Percentiles rank a stretch among this genome's conserved stretches.
phyloP scores from a whole-genome alignment of 2,113 vertebrate genomes.

The Ageneiosus marmoratus region DNA sequence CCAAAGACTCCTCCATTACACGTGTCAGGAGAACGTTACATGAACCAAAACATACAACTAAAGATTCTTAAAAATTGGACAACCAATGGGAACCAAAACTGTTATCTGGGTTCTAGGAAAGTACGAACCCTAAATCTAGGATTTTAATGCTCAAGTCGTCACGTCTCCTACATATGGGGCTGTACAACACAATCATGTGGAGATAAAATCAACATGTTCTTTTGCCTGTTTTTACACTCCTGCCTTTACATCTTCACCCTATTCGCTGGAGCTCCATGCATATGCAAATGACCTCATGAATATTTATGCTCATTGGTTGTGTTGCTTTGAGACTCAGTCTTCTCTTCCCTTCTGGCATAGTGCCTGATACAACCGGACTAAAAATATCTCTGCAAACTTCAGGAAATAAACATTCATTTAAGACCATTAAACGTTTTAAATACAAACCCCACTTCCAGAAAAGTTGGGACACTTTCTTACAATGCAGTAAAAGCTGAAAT shows the following conservation, averaged over 20 bases:
- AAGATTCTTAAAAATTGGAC: too few relatives aligned
- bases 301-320: neutral
- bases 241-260: neutral
- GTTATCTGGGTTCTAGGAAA: neutral
- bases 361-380: neutral
- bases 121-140: neutral
- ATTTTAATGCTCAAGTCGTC: neutral
- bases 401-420: neutral
- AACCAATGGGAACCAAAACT: too few relatives aligned
- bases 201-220: neutral
- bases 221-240: too few relatives aligned
- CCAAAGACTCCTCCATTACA: too few relatives aligned
- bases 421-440: neutral
- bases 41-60: too few relatives aligned
- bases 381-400: neutral
- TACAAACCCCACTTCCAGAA: too few relatives aligned
- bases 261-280: neutral
- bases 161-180: neutral
- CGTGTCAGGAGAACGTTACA: too few relatives aligned
- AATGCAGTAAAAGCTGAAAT: too few relatives aligned
- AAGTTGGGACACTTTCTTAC: too few relatives aligned
- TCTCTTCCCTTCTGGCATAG: neutral
- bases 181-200: neutral
- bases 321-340: neutral
- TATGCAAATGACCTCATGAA: neutral